These are phyloP conservation scores for Syngnathus acus DNA, from an alignment of 2,797 vertebrate species.

Conservation along the genomic window DNA sequence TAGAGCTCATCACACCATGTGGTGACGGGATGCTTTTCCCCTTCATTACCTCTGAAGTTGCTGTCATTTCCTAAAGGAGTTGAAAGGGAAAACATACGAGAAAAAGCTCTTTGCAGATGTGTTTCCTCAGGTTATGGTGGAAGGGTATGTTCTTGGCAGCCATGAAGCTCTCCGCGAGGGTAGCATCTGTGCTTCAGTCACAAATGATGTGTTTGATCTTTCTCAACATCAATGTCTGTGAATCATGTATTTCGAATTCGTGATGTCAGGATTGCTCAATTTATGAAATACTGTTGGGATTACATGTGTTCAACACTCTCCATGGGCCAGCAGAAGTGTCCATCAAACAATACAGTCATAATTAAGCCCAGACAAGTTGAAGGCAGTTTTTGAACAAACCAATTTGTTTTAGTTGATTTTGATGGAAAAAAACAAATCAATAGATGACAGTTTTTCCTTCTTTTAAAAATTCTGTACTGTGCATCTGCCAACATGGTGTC, in stretches of 20 bases:
- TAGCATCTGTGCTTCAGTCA: background rate
- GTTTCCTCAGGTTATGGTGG: constrained; percentile 4
- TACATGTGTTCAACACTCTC: no score
- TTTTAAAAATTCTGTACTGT: background rate
- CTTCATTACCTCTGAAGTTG: constrained; percentile 17
- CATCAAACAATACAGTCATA: no score
- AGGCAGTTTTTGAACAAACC: no score
- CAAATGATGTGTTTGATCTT: background rate
- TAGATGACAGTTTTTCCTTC: background rate
- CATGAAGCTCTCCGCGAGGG: background rate
- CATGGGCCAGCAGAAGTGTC: no score
- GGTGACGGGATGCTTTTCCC: constrained; percentile 27
- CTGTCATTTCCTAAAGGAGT: constrained; percentile 9
- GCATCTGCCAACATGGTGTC: constrained; percentile 14
- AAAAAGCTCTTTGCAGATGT: constrained; percentile 11
- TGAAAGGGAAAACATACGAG: background rate
- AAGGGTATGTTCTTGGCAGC: background rate
- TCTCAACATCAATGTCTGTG: background rate
- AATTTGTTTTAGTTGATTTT: no score
- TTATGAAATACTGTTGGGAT: no score
- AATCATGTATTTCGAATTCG: background rate
- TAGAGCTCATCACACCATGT: constrained; percentile 9
- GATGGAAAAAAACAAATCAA: background rate
- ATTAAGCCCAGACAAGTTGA: no score
- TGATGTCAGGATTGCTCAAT: background rate